A percentile compares a stretch with the other conserved stretches of the same genome.
phyloP scores from a whole-genome alignment of 2,888 invertebrate genomes.

The Aproaerema taeniolella region DNA sequence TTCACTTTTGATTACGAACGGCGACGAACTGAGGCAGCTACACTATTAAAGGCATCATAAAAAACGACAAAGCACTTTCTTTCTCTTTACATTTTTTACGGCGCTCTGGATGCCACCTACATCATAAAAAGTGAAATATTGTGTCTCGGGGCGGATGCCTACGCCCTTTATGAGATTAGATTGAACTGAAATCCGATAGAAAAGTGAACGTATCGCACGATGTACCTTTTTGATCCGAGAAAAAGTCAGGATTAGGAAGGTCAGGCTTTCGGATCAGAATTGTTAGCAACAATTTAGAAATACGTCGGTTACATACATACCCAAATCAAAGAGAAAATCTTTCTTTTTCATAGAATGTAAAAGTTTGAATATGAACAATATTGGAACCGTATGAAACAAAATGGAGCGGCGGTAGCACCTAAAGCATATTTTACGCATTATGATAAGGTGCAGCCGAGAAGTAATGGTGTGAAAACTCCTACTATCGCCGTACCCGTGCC shows the following conservation, averaged over 20 bases:
- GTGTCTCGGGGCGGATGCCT: conserved; percentile 60
- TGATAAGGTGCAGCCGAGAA: conserved; percentile 45
- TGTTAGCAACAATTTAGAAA: conserved; percentile 11
- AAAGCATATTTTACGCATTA: conserved; percentile 38
- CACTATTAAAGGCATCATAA: conserved; percentile 59
- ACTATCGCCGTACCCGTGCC: conserved; percentile 35
- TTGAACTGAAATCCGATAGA: conserved; percentile 64
- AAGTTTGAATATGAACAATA: no score
- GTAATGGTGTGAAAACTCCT: conserved; percentile 50
- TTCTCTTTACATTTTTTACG: conserved; percentile 64
- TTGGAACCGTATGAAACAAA: no score
- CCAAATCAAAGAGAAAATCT: background rate
- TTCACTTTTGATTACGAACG: no score
- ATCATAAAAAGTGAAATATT: conserved; percentile 73
- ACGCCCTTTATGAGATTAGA: conserved; percentile 59
- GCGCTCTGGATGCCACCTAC: conserved; percentile 59
- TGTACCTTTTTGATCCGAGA: conserved; percentile 17
- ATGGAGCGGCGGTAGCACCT: conserved; percentile 5
- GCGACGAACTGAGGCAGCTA: conserved; percentile 41
- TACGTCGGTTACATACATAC: conserved; percentile 3
- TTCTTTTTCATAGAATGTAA: conserved; percentile 2
- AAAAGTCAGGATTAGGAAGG: conserved; percentile 16
- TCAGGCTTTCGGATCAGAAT: conserved; percentile 1
- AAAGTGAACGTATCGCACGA: conserved; percentile 28
- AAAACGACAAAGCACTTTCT: conserved; percentile 50